A percentile compares a stretch with the other conserved stretches of the same genome.
These are phyloP conservation scores for Trogon surrucura DNA, from an alignment of 2,113 vertebrate species.

Conservation along the genomic window DNA sequence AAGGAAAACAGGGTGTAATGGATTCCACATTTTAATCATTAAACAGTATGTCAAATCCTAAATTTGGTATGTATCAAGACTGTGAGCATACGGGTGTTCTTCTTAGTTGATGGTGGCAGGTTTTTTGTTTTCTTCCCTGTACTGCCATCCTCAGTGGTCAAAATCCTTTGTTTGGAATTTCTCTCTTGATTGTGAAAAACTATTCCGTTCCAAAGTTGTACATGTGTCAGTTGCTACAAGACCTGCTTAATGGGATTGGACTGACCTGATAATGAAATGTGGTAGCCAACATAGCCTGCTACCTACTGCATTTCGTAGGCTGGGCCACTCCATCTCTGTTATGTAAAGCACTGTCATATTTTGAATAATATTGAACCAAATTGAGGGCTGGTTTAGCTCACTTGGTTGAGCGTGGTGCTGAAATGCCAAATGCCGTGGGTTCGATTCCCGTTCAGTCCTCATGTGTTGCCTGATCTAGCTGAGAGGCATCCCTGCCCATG, in stretches of 20 bases:
- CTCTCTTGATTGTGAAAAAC: background rate
- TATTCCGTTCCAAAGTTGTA: background rate
- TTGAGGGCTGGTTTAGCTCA: no score
- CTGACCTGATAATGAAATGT: background rate
- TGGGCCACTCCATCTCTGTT: background rate
- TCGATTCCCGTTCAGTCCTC: no score
- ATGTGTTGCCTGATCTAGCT: no score
- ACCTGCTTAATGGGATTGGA: background rate
- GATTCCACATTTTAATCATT: background rate
- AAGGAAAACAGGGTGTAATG: background rate
- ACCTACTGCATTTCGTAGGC: background rate
- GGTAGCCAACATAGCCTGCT: background rate
- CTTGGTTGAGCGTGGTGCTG: no score
- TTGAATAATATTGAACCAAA: background rate
- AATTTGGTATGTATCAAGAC: background rate
- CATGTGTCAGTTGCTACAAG: background rate
- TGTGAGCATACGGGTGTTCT: background rate
- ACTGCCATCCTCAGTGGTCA: background rate
- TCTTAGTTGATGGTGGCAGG: background rate
- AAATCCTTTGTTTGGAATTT: background rate
- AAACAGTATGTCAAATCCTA: background rate
- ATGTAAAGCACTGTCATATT: background rate
- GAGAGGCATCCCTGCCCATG: no score
- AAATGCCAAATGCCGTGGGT: no score
- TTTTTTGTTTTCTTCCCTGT: background rate